Evolutionary conservation across 1,140 invertebrate genomes (phyloP).

Genomic region (Pinna nobilis): DNA sequence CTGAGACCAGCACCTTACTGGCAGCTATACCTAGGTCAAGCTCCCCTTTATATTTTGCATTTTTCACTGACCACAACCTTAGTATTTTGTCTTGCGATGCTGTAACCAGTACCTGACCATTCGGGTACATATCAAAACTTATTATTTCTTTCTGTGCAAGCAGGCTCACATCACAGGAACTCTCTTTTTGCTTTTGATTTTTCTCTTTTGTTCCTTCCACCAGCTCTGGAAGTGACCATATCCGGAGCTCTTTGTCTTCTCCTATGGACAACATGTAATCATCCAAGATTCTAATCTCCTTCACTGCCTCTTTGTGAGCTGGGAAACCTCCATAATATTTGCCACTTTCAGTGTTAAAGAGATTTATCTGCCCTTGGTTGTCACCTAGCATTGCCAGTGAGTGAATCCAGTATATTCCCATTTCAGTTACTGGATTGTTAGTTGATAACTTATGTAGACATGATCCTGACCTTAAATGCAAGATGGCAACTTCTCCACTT

Average conservation of each 20-base stretch:
- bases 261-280: constrained; percentile 36
- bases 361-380: constrained; percentile 37
- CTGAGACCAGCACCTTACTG: constrained; percentile 32
- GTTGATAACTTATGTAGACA: constrained; percentile 2
- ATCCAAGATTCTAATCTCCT: constrained; percentile 34
- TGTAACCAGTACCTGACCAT: constrained; percentile 45
- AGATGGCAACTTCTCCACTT: constrained; percentile 5
- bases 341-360: constrained; percentile 43
- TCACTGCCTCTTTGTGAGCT: constrained; percentile 32
- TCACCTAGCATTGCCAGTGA: constrained; percentile 48
- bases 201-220: background rate
- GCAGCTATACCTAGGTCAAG: constrained; percentile 38
- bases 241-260: constrained; percentile 29
- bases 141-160: constrained; percentile 40
- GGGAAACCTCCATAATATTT: constrained; percentile 32
- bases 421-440: constrained; percentile 23
- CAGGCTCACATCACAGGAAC: constrained; percentile 4
- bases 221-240: constrained; percentile 39
- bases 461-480: constrained; percentile 2
- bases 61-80: constrained; percentile 46
- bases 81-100: constrained; percentile 36
- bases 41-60: constrained; percentile 5
- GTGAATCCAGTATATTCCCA: constrained; percentile 49
- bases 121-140: constrained; percentile 29
- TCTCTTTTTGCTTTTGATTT: background rate